A percentile compares a stretch with the other conserved stretches of the same genome.
Evolutionary conservation across 2,888 invertebrate genomes (phyloP).

Genomic region (Apamea crenata): DNA sequence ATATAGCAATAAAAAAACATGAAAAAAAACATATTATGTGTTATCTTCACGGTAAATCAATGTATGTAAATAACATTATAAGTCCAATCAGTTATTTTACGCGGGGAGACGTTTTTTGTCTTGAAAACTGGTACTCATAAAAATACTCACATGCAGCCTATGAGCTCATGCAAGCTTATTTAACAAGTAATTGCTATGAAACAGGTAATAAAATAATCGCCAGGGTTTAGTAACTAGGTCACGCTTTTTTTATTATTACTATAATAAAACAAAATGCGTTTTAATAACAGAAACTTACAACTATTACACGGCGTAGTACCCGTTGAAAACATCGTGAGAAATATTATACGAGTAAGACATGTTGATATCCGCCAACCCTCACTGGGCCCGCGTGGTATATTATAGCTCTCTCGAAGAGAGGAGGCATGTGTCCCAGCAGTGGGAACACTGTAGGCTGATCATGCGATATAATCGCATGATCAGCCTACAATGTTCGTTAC

Average conservation of each 20-base stretch:
- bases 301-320: not conserved
- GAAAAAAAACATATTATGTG: no score
- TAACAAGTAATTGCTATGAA: slow-evolving; percentile 32
- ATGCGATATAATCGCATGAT: no score
- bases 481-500: no score
- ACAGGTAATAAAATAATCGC: slow-evolving; percentile 19
- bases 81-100: not conserved
- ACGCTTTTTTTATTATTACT: not conserved
- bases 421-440: not conserved
- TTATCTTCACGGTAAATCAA: not conserved
- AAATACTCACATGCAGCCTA: slow-evolving; percentile 13
- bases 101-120: not conserved
- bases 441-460: not conserved
- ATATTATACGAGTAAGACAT: no score
- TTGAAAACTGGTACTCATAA: not conserved
- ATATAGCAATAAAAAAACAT: no score
- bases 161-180: slow-evolving; percentile 8
- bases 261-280: not conserved
- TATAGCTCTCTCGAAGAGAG: not conserved
- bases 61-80: not conserved
- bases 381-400: not conserved
- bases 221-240: slow-evolving; percentile 5
- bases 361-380: not conserved
- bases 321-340: not conserved
- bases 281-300: not conserved